Base-by-base conservation (phyloP, 2,113 vertebrate species). In the Lucifuga dentata region DNA sequence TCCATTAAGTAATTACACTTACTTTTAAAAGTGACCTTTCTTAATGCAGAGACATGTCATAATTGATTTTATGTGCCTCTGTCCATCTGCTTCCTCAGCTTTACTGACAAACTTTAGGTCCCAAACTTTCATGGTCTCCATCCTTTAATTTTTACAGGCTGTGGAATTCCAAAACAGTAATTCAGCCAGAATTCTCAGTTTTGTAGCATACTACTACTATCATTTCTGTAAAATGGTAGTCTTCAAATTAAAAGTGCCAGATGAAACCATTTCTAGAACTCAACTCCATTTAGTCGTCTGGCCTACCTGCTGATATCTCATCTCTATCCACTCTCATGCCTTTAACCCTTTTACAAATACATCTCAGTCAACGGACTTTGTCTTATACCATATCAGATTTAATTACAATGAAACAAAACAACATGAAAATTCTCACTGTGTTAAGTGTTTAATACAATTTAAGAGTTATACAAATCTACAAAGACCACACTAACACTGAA, bases 381-480 rank as follows among this genome's bases (percentile, higher is more conserved):
- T 23, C 21, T 53, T 66, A 41, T 19, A 45, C 40, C 46, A 56
- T 71, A 67, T 80, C 33, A 23, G 32, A 76, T 74, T 44, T 21
- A 82, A 50, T 72, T 40, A 73, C 43, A 65, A 64, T 71, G 73
- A 62, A 73, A 40, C 52, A 73, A 88, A 87, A 80, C 41, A 71
- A 72, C 84, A 86, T 50, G 74, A 79, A 73, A 68, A 59, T 68
- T 60, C 57, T 56, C 76, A 81, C 53, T 78, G 65, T 81, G 38
- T 61, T 36, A 81, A 85, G 71, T 68, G 49, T 89, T 90, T 83
- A 84, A 88, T 90, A 79, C 68, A 88, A 78, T 40, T 58, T 62
- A 77, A 58, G 73, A 77, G 68, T 56, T 70, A 83, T 68, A 82
- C 58, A 78, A 68, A 80, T 78, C 44, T 68, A 81, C 59, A 85